Conservation (phyloP, 2,888 invertebrate genomes). For the Hipparchia semele region DNA sequence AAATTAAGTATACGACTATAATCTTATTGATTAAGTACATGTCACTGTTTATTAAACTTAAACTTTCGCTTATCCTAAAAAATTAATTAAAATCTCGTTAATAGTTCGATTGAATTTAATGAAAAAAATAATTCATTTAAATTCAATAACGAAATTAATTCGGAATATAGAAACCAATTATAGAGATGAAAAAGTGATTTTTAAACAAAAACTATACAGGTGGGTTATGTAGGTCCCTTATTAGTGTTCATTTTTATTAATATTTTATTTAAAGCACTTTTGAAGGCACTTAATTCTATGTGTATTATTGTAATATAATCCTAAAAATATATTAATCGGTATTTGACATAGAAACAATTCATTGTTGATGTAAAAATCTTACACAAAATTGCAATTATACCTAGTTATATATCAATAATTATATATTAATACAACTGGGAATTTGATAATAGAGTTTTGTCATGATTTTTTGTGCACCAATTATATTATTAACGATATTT, state of each 20-base stretch:
- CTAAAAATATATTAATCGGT: neutral
- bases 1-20: neutral
- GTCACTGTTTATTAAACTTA: slow-evolving; percentile 2
- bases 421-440: neutral
- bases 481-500: neutral
- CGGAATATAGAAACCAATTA: neutral
- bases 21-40: neutral
- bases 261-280: slow-evolving; percentile 5
- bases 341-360: neutral
- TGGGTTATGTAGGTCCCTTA: neutral
- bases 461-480: neutral
- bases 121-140: neutral
- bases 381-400: no score
- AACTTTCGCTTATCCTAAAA: neutral
- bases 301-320: neutral
- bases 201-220: neutral
- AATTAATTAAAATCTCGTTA: neutral
- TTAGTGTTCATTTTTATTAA: neutral
- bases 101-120: neutral
- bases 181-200: neutral
- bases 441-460: neutral
- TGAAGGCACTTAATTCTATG: neutral
- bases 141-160: slow-evolving; percentile 3
- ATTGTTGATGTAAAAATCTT: no score
- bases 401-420: no score